Evolutionary conservation across 2,797 vertebrate species (phyloP).

Genomic region (Sparus aurata): DNA sequence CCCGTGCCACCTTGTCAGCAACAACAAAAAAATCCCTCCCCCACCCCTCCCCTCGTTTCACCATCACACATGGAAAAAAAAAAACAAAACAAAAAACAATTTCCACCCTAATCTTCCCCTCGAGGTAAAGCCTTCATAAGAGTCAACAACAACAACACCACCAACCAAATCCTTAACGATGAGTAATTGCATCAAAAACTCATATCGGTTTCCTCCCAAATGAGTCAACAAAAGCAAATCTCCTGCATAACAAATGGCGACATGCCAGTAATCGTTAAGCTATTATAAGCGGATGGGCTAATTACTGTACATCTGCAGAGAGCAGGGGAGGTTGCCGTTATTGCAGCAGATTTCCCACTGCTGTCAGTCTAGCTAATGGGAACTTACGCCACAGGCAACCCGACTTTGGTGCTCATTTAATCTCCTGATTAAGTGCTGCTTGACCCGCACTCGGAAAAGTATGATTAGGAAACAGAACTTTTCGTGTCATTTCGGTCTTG

Average conservation of each 20-base stretch:
- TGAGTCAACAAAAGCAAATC: slow-evolving; percentile 81
- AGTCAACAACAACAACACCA: slow-evolving; percentile 72
- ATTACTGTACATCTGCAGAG: slow-evolving; percentile 81
- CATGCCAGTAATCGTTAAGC: slow-evolving; percentile 79
- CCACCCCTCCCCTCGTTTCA: not conserved
- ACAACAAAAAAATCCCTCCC: not conserved
- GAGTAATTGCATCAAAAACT: slow-evolving; percentile 83
- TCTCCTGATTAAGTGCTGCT: slow-evolving; percentile 64
- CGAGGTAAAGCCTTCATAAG: slow-evolving; percentile 59
- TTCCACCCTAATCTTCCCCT: slow-evolving; percentile 55
- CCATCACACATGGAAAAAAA: slow-evolving; percentile 23
- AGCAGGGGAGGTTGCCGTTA: slow-evolving; percentile 66
- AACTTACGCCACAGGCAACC: slow-evolving; percentile 51
- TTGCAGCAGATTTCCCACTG: slow-evolving; percentile 69
- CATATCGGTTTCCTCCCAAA: slow-evolving; percentile 77
- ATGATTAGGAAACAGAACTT: slow-evolving; percentile 24
- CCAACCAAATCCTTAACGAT: slow-evolving; percentile 75
- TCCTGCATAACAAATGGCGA: slow-evolving; percentile 78
- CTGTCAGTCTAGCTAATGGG: slow-evolving; percentile 77
- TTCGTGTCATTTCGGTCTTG: slow-evolving; percentile 12
- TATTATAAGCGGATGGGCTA: slow-evolving; percentile 80
- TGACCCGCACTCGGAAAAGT: slow-evolving; percentile 64
- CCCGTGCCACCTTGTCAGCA: not conserved
- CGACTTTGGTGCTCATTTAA: slow-evolving; percentile 63
- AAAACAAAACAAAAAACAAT: slow-evolving; percentile 55